Conservation (phyloP, 2,888 invertebrate species). For the Pristionchus entomophagus region DNA sequence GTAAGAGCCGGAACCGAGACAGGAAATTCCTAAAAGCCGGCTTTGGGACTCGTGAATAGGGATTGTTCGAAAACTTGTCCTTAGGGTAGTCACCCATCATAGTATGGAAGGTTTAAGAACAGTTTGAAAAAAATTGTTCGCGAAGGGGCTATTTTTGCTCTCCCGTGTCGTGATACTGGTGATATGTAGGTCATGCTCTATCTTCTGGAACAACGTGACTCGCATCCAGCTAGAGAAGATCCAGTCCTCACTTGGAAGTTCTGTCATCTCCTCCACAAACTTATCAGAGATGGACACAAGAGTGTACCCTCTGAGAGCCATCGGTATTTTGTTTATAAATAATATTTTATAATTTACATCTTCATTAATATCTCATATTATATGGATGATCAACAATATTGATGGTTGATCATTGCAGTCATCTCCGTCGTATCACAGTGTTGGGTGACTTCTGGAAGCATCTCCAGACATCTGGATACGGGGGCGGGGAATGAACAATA, state of each 20-base stretch:
- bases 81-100: too few species aligned
- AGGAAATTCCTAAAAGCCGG: too few species aligned
- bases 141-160: too few species aligned
- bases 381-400: neutral
- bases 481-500: constrained; percentile 91
- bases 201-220: constrained; percentile 88
- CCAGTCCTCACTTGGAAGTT: constrained; percentile 99
- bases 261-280: constrained; percentile 95
- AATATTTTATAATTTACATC: neutral
- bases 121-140: too few species aligned
- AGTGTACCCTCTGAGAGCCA: constrained; percentile 64
- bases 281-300: constrained; percentile 92
- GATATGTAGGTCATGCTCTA: constrained; percentile 80
- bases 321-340: constrained; percentile 44
- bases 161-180: too few species aligned
- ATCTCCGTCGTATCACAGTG: constrained; percentile 64
- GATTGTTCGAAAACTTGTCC: too few species aligned
- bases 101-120: too few species aligned
- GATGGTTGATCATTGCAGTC: constrained; percentile 52
- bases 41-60: too few species aligned
- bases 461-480: constrained; percentile 90
- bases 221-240: constrained; percentile 89
- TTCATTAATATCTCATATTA: neutral
- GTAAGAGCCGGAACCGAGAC: too few species aligned
- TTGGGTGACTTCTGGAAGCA: constrained; percentile 80